Conservation (phyloP, 2,888 invertebrate genomes). For the Ectemnius lituratus region DNA sequence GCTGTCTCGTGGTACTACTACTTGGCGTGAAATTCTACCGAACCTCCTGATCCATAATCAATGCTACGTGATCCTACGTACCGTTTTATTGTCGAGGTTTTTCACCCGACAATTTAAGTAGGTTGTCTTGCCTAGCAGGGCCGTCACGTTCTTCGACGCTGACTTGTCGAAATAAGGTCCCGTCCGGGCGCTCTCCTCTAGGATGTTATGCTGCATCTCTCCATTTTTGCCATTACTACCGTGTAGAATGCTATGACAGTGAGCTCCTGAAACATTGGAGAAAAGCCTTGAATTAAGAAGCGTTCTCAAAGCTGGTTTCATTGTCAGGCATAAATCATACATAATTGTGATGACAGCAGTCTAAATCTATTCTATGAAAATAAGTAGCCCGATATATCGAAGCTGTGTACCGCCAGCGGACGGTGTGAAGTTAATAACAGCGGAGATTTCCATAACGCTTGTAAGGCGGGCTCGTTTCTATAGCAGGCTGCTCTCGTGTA, state of each 20-base stretch:
- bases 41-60: background rate
- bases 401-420: background rate
- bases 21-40: background rate
- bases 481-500: background rate
- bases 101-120: slow-evolving; percentile 94
- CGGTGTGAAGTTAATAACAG: slow-evolving; percentile 4
- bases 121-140: slow-evolving; percentile 92
- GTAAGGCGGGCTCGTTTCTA: background rate
- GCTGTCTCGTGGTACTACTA: too few relatives aligned
- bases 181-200: slow-evolving; percentile 79
- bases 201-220: slow-evolving; percentile 76
- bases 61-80: slow-evolving; percentile 77
- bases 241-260: slow-evolving; percentile 69
- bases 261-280: slow-evolving; percentile 61
- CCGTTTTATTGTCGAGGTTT: slow-evolving; percentile 94
- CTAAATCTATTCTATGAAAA: too few relatives aligned
- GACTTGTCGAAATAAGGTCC: slow-evolving; percentile 89
- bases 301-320: too few relatives aligned
- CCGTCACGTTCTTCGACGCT: slow-evolving; percentile 88
- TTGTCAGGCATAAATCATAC: too few relatives aligned
- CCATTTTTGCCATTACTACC: slow-evolving; percentile 70
- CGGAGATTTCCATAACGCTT: slow-evolving; percentile 5
- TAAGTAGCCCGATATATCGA: too few relatives aligned
- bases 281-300: too few relatives aligned
- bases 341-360: too few relatives aligned